A percentile compares a stretch with the other conserved stretches of the same genome.
Conservation (phyloP, 2,113 vertebrate species). For the Psammodynastes pulverulentus region DNA sequence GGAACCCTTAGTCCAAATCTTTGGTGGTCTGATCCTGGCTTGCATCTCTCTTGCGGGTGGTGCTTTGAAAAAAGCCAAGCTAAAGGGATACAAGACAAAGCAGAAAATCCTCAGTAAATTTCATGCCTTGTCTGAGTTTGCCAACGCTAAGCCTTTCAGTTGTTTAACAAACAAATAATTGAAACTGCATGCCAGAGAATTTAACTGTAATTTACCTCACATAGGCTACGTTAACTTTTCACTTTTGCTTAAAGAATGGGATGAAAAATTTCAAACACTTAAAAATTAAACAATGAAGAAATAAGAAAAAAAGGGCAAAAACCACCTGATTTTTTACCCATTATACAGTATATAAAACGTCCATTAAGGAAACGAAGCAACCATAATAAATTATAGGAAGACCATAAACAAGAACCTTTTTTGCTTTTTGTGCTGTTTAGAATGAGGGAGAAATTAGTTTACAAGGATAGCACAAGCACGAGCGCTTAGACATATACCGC, state of each 20-base stretch:
- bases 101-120: neutral
- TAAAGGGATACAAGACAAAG: constrained; percentile 52
- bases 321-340: neutral
- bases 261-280: neutral
- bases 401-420: neutral
- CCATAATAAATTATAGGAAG: neutral
- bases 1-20: constrained; percentile 67
- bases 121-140: neutral
- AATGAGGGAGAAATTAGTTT: neutral
- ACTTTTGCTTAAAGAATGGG: neutral
- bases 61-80: constrained; percentile 91
- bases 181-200: too few relatives aligned
- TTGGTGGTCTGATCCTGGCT: constrained; percentile 67
- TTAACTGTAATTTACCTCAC: neutral
- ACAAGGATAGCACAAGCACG: too few relatives aligned
- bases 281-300: neutral
- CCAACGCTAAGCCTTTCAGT: too few relatives aligned
- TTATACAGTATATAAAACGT: neutral
- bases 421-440: neutral
- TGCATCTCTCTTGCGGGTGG: constrained; percentile 69
- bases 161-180: neutral
- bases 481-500: too few relatives aligned
- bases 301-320: neutral
- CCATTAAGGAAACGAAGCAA: neutral
- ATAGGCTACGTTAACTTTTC: neutral